These are phyloP conservation scores for Poecile montanus DNA, from an alignment of 2,797 vertebrate genomes.

Conservation along the genomic window DNA sequence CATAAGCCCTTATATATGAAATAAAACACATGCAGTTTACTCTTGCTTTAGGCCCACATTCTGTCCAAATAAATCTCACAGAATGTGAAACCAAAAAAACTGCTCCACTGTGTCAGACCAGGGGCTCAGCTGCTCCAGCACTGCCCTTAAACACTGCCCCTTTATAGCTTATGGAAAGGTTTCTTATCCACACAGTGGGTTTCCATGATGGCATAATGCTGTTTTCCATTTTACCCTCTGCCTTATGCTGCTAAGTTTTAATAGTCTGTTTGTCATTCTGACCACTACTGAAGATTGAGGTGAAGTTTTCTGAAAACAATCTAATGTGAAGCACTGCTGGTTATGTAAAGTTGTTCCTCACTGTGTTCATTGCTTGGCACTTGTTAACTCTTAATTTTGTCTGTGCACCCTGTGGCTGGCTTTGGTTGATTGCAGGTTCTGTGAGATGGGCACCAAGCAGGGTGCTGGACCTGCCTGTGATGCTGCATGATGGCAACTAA, in stretches of 20 bases:
- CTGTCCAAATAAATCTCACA: background rate
- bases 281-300: background rate
- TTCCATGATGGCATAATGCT: background rate
- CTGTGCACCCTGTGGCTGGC: background rate
- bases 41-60: background rate
- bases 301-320: slow-evolving; percentile 14
- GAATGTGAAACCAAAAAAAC: background rate
- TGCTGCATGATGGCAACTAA: background rate
- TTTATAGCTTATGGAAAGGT: background rate
- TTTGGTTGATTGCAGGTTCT: slow-evolving; percentile 11
- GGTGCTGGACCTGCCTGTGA: background rate
- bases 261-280: slow-evolving; percentile 27
- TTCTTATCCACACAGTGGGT: background rate
- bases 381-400: slow-evolving; percentile 35
- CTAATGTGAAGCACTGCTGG: background rate
- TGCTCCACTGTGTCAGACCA: background rate
- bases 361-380: background rate
- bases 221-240: slow-evolving; percentile 5
- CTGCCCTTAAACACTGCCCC: background rate
- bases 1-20: background rate
- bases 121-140: background rate
- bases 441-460: background rate
- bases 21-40: background rate
- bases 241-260: background rate
- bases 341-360: background rate